Percentiles rank a stretch among this genome's conserved stretches.
These are phyloP conservation scores for Okamejei kenojei DNA, from an alignment of 2,797 vertebrate genomes.

Conservation along the genomic window DNA sequence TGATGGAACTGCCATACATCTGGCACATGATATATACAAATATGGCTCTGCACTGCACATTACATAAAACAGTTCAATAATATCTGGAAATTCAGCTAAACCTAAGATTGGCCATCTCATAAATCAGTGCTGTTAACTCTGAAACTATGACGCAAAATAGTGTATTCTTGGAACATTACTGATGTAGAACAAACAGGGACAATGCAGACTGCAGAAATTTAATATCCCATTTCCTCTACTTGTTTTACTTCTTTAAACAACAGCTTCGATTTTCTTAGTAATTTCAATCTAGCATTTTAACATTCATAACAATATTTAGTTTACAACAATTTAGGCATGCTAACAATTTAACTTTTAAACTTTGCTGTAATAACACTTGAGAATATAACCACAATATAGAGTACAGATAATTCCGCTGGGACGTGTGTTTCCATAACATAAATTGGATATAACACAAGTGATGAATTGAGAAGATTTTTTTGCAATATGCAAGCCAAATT, in stretches of 20 bases:
- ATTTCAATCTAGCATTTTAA: neutral
- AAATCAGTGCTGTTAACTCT: slow-evolving; percentile 43
- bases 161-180: slow-evolving; percentile 43
- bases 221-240: slow-evolving; percentile 43
- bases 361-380: neutral
- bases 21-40: neutral
- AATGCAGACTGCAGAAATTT: slow-evolving; percentile 46
- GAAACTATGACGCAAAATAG: slow-evolving; percentile 43
- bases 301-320: neutral
- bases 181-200: slow-evolving; percentile 26
- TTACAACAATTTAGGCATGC: neutral
- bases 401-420: neutral
- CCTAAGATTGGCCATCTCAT: slow-evolving; percentile 41
- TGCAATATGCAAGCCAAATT: too few relatives aligned
- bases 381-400: neutral
- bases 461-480: too few relatives aligned
- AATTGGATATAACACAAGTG: too few relatives aligned
- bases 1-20: neutral
- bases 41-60: slow-evolving; percentile 41
- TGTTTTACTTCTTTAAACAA: slow-evolving; percentile 11
- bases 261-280: neutral
- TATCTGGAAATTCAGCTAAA: slow-evolving; percentile 41
- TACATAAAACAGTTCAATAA: slow-evolving; percentile 42
- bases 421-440: too few relatives aligned
- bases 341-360: neutral